Evolutionary conservation across 1,140 invertebrate genomes (phyloP).

Genomic region (Euborellia annulipes): DNA sequence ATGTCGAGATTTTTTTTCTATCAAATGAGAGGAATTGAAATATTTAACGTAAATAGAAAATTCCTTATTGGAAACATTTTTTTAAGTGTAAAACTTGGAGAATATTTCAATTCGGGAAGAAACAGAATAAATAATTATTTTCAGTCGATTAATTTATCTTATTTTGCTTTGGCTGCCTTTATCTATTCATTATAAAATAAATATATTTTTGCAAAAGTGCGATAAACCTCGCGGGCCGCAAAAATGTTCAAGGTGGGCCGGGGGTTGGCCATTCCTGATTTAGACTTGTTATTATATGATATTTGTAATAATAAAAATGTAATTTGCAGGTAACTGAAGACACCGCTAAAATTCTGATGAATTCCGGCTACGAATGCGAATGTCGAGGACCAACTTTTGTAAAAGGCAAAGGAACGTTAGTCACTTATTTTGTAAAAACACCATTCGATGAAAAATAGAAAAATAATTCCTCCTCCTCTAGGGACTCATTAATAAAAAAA

Average conservation of each 20-base stretch:
- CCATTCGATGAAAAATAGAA: constrained; percentile 44
- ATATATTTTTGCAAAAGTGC: constrained; percentile 8
- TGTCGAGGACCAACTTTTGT: constrained; percentile 79
- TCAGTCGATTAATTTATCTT: neutral
- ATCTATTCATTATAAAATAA: constrained; percentile 4
- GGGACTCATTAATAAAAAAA: too few relatives aligned
- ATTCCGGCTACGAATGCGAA: constrained; percentile 65
- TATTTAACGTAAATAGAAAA: too few relatives aligned
- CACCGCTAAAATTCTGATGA: constrained; percentile 72
- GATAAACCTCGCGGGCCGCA: neutral
- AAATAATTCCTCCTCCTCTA: too few relatives aligned
- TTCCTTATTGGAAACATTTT: too few relatives aligned
- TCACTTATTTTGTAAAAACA: constrained; percentile 82
- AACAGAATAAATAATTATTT: too few relatives aligned
- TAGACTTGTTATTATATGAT: neutral
- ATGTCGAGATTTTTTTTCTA: too few relatives aligned
- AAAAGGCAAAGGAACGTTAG: constrained; percentile 86
- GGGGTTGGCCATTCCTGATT: neutral
- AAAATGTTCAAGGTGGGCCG: neutral
- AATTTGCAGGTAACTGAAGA: constrained; percentile 56
- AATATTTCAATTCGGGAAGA: too few relatives aligned
- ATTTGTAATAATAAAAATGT: neutral
- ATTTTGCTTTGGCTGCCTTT: neutral
- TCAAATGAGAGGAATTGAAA: too few relatives aligned
- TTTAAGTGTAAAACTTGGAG: too few relatives aligned